Percentiles rank a stretch among this genome's conserved stretches.
phyloP scores from a whole-genome alignment of 1,140 invertebrate genomes.

The Adelges cooleyi region DNA sequence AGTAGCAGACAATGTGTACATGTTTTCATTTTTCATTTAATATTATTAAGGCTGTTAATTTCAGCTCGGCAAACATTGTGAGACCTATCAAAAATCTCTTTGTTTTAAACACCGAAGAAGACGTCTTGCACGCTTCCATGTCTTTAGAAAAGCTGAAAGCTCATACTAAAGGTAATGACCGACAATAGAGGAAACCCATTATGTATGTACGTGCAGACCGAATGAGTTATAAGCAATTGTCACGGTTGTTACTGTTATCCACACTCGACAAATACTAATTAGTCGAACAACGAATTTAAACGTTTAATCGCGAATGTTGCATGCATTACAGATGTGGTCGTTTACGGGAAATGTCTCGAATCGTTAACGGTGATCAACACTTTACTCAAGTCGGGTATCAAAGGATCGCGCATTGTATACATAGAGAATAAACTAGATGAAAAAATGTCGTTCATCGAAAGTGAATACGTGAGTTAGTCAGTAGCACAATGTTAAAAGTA shows the following conservation, averaged over 20 bases:
- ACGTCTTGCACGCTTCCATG: not conserved
- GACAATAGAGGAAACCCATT: no score
- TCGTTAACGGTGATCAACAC: slow-evolving; percentile 1
- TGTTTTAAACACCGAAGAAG: slow-evolving; percentile 2
- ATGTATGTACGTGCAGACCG: no score
- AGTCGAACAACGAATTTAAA: no score
- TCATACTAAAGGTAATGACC: slow-evolving; percentile 1
- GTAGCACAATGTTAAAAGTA: not conserved
- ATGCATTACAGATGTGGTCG: not conserved
- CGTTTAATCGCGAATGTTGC: no score
- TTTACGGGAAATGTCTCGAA: not conserved
- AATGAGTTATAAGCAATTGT: no score
- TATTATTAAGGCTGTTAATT: no score
- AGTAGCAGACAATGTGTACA: no score
- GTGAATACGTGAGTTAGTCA: not conserved
- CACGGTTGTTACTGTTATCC: no score
- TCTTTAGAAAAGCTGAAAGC: not conserved
- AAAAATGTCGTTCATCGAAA: not conserved
- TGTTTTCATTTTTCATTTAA: no score
- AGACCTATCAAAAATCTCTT: not conserved
- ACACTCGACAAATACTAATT: no score
- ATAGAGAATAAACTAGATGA: not conserved
- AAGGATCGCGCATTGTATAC: not conserved
- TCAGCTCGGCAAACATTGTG: no score
- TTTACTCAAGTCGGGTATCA: not conserved